Percentiles rank a stretch among this genome's conserved stretches.
phyloP scores from a whole-genome alignment of 1,140 invertebrate species.

The Druon quercuslanigerum region DNA sequence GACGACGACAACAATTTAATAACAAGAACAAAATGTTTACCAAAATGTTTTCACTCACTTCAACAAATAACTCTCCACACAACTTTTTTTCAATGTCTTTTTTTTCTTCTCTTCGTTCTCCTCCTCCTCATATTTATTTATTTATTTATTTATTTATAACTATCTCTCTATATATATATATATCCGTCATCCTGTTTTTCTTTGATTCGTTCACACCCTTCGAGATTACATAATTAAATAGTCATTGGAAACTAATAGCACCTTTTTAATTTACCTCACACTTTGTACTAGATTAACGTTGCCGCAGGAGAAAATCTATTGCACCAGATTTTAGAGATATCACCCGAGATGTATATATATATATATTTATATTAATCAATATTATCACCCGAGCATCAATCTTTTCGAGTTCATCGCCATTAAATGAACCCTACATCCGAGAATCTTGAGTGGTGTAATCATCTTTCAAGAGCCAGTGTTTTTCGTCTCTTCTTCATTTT shows the following conservation, averaged over 20 bases:
- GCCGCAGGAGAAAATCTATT: slow-evolving; percentile 31
- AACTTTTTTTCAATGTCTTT: background rate
- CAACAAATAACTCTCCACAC: background rate
- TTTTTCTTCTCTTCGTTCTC: background rate
- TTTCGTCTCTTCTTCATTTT: too few species aligned
- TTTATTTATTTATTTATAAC: too few species aligned
- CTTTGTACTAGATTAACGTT: slow-evolving; percentile 30
- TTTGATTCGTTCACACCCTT: background rate
- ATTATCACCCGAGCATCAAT: background rate
- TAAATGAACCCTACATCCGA: background rate
- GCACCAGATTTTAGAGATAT: slow-evolving; percentile 22
- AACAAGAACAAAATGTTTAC: background rate
- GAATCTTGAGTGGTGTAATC: background rate
- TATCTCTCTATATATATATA: too few species aligned
- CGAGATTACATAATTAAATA: slow-evolving; percentile 3
- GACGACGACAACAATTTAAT: background rate
- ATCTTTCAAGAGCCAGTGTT: background rate
- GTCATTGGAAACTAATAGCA: slow-evolving; percentile 29
- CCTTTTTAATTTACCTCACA: slow-evolving; percentile 26
- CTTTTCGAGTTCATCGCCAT: background rate
- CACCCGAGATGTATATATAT: too few species aligned
- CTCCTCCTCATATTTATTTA: too few species aligned
- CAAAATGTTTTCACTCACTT: background rate
- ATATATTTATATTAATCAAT: too few species aligned
- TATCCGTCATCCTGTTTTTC: background rate